Base-by-base conservation (phyloP, 2,113 vertebrate genomes). In the Ctenodactylus gundi region DNA sequence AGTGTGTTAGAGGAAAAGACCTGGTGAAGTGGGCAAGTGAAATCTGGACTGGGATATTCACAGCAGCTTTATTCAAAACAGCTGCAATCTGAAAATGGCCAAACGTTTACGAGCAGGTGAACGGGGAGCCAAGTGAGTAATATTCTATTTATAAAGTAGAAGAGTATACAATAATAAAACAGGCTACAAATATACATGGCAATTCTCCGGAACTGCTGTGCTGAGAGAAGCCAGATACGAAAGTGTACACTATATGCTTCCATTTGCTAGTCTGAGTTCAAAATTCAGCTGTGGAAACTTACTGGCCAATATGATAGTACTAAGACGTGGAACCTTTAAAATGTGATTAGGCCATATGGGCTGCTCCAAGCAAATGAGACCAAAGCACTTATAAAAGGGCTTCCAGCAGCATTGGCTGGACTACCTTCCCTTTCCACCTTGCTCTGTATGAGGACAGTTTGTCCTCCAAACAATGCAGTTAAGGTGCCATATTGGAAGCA, bases 331-430 rank as follows among this genome's bases (percentile, higher is more conserved):
- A 10, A 20, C 17, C 53, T 86, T 21, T 51, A 76, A 76, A 20
- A 60, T 39, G 53, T 58, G 53, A 44, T 86, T 58, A 60, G 21
- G 39, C 53, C 29, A 21, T 0, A 1, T 25, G 12, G 53, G 29
- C 53, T 46, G 55, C 85, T 73, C 41, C 39, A 14, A 31, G 12
- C 36, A 7, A 46, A 87, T 2, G 21, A 23, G 68, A 49, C 15
- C 27, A 34, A 87, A 64, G 67, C 4, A 13, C 39, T 60, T 46
- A 86, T 18, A 44, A 25, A 87, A n/a, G 39, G 39, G 29, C 31
- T 85, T 34, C 39, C 1, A 3, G 31, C 0, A 1, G 3, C 4
- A 0, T 7, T 73, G 15, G 31, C n/a, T 11, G 1, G 0, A 39
- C 29, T 14, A 29, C 34, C 67, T 77, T 25, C 34, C 49, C 34